Evolutionary conservation across 2,888 invertebrate genomes (phyloP), one percentile per base, ranked within the genome.

Genomic region (Tiliacea citrago): DNA sequence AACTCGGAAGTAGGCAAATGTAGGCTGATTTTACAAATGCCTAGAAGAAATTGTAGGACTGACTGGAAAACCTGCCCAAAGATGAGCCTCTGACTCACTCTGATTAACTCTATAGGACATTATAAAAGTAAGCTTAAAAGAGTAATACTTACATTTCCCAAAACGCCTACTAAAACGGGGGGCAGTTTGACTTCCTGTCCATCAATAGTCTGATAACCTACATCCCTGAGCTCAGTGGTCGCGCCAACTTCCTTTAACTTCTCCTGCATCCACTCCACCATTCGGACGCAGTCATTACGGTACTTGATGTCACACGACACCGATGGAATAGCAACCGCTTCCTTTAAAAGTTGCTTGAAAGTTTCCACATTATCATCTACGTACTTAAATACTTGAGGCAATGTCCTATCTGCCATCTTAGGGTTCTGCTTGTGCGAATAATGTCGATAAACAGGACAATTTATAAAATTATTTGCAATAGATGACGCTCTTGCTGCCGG

Each of bases 251-350:
- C 97, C 87, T 97, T 97, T 82, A 99, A 92, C 90, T 97, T 97
- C 0, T 97, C 95, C 72, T 97, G 97, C 68, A 97, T 97, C 98
- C 99, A 99, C 82, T 98, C 96, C 47, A 98, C 97, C 99, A 99
- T 99, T 86, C 97, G 97, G 24, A 97, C 95, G 84, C 99, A 98
- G 84, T 99, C 99, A 24, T 95, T 94, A 63, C 99, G 97, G 82
- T 97, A 97, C 78, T 98, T 98, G 7, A 98, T 97, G 97, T 98
- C 99, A 90, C 98, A 98, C 42, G 99, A 99, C n/a, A 99, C 99
- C 9, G 99, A 99, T 88, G 98, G 98, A 90, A 99, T 99, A 6
- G 98, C 98, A 45, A 99, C 99, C 2, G 98, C 98, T 90, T 99
- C 98, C 73, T 97, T 97, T 75, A 99, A 96, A 80, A 97, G 97